Base-by-base conservation (phyloP, 2,797 vertebrate species). In the Halcyon leucocephala region DNA sequence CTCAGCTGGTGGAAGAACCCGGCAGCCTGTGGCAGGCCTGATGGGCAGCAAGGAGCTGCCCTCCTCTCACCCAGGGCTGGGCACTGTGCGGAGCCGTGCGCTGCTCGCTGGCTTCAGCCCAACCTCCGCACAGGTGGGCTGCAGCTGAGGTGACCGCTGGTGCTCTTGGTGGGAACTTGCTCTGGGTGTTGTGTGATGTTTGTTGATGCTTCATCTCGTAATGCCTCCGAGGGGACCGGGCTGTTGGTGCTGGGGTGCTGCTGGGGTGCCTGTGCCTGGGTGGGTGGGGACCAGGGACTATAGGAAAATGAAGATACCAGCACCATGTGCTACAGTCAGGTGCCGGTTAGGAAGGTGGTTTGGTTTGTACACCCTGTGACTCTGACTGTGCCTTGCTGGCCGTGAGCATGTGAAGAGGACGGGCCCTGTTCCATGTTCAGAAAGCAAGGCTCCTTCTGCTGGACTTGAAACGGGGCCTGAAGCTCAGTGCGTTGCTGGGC, bases 71-170 rank as follows among this genome's bases (percentile, higher is more conserved):
- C 19, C 1, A 4, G 64, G 61, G 29, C 78, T 25, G 26, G 48
- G 37, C 4, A 44, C 5, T 1, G 3, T 10, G 29, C 1, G 6
- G 21, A 61, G 57, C 5, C 0, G 2, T 10, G 26, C 1, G 7
- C 16, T 65, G 64, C 29, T 77, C 11, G 0, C 29, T 82, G 80
- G 20, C 65, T 78, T 70, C 41, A 62, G 35, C 31, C 33, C 35
- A 37, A 10, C 35, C 35, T 37, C 46, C 14, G 1, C 22, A 51
- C 42, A 18, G 44, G 3, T 46, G 37, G 71, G 19, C 66, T 94
- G 86, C 17, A 89, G 58, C 10, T 46, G 55, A 65, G 52, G 31
- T 48, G 57, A 2, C n/a, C 3, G 9, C 78, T 46, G n/a, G 28
- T 65, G 60, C 29, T 49, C 29, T 42, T 10, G 0, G 44, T 14